Conservation (phyloP, 2,113 vertebrate species). For the Plestiodon gilberti region DNA sequence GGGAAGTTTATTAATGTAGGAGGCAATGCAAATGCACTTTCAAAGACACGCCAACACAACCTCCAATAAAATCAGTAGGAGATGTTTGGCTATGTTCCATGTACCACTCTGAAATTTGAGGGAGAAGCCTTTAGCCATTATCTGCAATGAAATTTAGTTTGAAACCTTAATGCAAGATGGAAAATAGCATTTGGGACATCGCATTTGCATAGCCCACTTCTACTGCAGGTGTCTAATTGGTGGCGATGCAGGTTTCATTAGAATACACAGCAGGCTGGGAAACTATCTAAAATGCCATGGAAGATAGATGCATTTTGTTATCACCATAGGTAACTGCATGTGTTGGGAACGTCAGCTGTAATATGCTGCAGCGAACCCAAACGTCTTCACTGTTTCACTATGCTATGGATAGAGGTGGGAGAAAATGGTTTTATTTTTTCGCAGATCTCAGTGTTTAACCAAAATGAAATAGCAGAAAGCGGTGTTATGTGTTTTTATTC, state of each 20-base stretch:
- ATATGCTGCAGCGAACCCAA: not conserved
- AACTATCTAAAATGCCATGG: constrained; percentile 49
- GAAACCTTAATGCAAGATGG: constrained; percentile 62
- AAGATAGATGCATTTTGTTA: constrained; percentile 53
- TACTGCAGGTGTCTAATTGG: constrained; percentile 67
- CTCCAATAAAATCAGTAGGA: constrained; percentile 46
- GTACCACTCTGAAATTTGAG: constrained; percentile 32
- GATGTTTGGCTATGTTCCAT: constrained; percentile 30
- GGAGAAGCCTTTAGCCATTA: constrained; percentile 52
- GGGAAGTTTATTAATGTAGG: constrained; percentile 6
- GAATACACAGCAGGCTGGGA: constrained; percentile 54
- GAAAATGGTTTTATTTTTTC: too few relatives aligned
- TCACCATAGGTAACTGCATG: constrained; percentile 40
- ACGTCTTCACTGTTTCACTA: not conserved
- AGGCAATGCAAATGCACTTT: constrained; percentile 37
- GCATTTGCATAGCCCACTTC: constrained; percentile 61
- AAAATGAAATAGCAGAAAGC: too few relatives aligned
- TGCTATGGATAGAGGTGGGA: not conserved
- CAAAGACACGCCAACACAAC: constrained; percentile 28
- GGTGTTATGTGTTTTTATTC: too few relatives aligned
- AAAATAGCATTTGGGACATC: constrained; percentile 51
- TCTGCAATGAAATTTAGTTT: constrained; percentile 53
- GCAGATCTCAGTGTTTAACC: too few relatives aligned
- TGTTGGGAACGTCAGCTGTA: constrained; percentile 4
- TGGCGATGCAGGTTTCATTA: constrained; percentile 64